Percentiles rank a stretch among this genome's conserved stretches.
phyloP scores from a whole-genome alignment of 2,113 vertebrate genomes.

The Raja brachyura region DNA sequence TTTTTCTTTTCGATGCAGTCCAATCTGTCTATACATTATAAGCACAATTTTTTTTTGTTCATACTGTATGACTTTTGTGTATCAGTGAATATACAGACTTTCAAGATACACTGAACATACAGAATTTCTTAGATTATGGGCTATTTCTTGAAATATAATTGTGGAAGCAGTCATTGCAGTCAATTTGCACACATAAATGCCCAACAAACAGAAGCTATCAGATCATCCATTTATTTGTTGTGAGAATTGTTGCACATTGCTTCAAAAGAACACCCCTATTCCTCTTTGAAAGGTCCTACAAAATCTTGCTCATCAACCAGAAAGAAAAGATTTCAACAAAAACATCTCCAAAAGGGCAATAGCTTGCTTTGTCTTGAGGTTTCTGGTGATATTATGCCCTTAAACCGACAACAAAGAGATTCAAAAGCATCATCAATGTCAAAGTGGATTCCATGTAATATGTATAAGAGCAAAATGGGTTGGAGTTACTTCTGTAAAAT shows the following conservation, averaged over 20 bases:
- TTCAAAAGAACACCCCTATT: neutral
- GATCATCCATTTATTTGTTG: neutral
- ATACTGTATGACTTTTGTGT: neutral
- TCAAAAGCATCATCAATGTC: neutral
- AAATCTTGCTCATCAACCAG: neutral
- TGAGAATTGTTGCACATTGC: neutral
- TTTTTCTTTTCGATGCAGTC: neutral
- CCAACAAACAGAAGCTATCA: neutral
- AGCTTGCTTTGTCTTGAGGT: neutral
- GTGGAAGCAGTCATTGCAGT: neutral
- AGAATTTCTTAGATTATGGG: neutral
- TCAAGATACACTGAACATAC: neutral
- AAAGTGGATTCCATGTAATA: neutral
- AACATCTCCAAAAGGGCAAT: neutral
- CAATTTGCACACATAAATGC: neutral
- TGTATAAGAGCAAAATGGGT: neutral
- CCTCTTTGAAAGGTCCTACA: neutral
- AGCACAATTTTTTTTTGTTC: neutral
- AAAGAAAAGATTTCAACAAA: neutral
- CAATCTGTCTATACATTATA: neutral
- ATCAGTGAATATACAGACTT: neutral
- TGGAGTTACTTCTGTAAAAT: neutral
- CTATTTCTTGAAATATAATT: neutral
- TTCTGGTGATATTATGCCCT: neutral
- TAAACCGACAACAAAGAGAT: neutral